These are phyloP conservation scores for Hirtodrosophila alboralis DNA, from an alignment of 2,888 invertebrate genomes.

Conservation along the genomic window DNA sequence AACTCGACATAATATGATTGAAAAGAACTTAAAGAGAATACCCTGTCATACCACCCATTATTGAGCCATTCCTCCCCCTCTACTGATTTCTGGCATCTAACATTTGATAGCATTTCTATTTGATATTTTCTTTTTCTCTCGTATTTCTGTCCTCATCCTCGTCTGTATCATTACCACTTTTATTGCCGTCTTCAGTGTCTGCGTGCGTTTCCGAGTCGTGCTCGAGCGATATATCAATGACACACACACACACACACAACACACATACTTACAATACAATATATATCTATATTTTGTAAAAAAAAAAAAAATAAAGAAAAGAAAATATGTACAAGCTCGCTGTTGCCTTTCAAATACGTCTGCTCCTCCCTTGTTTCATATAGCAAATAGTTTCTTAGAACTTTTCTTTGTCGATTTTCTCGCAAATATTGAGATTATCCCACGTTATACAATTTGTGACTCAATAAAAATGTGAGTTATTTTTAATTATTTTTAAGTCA, in stretches of 20 bases:
- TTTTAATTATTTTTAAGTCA: too few species aligned
- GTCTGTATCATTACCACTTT: slow-evolving; percentile 67
- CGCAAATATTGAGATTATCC: slow-evolving; percentile 10
- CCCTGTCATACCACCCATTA: neutral
- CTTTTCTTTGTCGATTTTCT: slow-evolving; percentile 31
- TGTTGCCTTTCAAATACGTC: slow-evolving; percentile 19
- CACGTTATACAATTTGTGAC: too few species aligned
- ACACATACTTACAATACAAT: slow-evolving; percentile 12
- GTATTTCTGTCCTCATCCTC: slow-evolving; percentile 22
- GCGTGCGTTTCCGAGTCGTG: slow-evolving; percentile 53
- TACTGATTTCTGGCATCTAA: slow-evolving; percentile 16
- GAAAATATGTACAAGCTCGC: slow-evolving; percentile 1
- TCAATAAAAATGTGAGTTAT: too few species aligned
- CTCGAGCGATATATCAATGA: slow-evolving; percentile 63
- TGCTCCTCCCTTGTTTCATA: neutral
- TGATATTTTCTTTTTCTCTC: slow-evolving; percentile 14
- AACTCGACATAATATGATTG: slow-evolving; percentile 13
- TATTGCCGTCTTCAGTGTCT: slow-evolving; percentile 65
- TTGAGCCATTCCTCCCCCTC: neutral
- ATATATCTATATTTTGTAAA: slow-evolving; percentile 10
- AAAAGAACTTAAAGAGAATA: slow-evolving; percentile 2
- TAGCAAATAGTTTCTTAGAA: slow-evolving; percentile 31
- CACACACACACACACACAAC: slow-evolving; percentile 49
- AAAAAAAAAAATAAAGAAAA: slow-evolving; percentile 3
- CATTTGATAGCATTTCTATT: slow-evolving; percentile 46